Percentiles rank a stretch among this genome's conserved stretches.
Conservation (phyloP, 2,113 vertebrate genomes). For the Diphyllodes magnificus region DNA sequence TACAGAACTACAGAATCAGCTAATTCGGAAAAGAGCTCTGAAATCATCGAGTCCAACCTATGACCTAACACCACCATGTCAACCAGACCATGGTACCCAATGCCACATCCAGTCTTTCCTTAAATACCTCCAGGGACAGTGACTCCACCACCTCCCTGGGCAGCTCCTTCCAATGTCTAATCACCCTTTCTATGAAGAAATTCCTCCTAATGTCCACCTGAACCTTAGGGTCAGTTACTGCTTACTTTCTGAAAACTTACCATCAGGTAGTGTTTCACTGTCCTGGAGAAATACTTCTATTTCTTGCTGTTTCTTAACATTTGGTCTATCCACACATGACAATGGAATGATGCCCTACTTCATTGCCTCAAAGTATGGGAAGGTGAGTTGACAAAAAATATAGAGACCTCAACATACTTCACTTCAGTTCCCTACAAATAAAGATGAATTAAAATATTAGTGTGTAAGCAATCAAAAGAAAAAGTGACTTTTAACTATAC, state of each 20-base stretch:
- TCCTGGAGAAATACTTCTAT: neutral
- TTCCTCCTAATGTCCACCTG: neutral
- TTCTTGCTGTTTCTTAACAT: neutral
- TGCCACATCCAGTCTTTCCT: neutral
- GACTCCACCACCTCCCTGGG: neutral
- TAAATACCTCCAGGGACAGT: neutral
- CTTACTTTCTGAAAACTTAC: neutral
- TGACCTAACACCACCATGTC: neutral
- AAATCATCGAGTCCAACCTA: neutral
- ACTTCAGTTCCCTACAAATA: neutral
- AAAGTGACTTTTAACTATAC: neutral
- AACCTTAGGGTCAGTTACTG: neutral
- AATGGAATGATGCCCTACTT: neutral
- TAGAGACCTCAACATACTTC: neutral
- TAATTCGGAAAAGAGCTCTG: neutral
- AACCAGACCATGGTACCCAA: neutral
- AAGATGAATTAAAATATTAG: neutral
- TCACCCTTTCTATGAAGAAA: neutral
- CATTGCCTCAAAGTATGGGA: neutral
- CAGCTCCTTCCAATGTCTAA: neutral
- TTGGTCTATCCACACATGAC: neutral
- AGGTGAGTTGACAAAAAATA: neutral
- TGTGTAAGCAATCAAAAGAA: neutral
- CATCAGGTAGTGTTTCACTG: neutral
- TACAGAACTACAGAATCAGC: neutral